These are phyloP conservation scores for Pemphredon lugubris DNA, from an alignment of 2,888 invertebrate genomes.

Conservation along the genomic window DNA sequence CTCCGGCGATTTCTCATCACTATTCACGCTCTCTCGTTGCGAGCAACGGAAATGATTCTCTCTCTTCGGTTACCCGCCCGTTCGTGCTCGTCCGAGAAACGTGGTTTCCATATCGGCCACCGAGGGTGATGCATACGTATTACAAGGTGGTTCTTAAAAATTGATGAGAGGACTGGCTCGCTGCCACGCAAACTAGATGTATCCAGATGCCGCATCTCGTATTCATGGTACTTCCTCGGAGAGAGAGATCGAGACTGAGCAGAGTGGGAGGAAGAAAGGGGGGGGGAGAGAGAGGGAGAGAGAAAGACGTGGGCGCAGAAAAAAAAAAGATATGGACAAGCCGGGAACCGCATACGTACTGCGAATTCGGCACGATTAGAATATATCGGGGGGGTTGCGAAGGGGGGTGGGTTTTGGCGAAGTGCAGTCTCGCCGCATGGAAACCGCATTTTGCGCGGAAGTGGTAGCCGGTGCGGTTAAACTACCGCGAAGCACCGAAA, in stretches of 20 bases:
- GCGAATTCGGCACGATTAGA: constrained; percentile 52
- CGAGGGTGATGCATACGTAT: constrained; percentile 70
- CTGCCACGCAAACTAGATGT: constrained; percentile 79
- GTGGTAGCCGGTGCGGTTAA: constrained; percentile 52
- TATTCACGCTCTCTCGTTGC: constrained; percentile 59
- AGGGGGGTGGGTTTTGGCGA: constrained; percentile 48
- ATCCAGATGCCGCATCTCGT: constrained; percentile 77
- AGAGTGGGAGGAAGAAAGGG: constrained; percentile 1
- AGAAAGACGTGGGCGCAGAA: not conserved
- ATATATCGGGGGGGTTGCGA: constrained; percentile 53
- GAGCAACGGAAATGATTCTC: constrained; percentile 28
- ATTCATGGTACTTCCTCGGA: constrained; percentile 78
- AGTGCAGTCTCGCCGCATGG: constrained; percentile 48
- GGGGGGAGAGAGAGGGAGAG: not conserved
- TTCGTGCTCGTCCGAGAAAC: constrained; percentile 51
- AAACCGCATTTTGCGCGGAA: constrained; percentile 43
- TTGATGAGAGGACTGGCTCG: constrained; percentile 74
- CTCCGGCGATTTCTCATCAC: constrained; percentile 62
- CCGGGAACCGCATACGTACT: constrained; percentile 20
- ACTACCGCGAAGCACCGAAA: constrained; percentile 67
- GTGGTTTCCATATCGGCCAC: constrained; percentile 77
- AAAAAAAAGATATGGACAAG: not conserved
- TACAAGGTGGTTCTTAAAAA: constrained; percentile 74
- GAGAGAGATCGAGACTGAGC: constrained; percentile 34
- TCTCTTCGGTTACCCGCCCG: too few species aligned